phyloP scores from a whole-genome alignment of 2,888 invertebrate genomes.

The Agriopis aurantiaria region DNA sequence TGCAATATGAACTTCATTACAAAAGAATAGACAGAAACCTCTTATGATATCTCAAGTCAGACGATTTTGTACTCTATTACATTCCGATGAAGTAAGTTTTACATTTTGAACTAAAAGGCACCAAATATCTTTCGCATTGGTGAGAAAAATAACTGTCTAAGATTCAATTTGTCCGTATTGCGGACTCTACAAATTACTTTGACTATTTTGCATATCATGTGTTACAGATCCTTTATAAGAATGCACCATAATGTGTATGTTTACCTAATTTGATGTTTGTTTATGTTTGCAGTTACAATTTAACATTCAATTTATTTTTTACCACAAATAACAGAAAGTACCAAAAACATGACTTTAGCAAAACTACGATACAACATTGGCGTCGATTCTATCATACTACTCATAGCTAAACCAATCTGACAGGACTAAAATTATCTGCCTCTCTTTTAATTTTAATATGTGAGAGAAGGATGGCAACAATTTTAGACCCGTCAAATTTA shows the following conservation, averaged over 20 bases:
- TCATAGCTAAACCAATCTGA: no score
- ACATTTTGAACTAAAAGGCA: constrained; percentile 3
- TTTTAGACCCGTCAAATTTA: no score
- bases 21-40: constrained; percentile 17
- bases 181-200: constrained; percentile 54
- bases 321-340: no score
- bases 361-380: no score
- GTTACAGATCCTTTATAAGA: constrained; percentile 29
- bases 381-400: no score
- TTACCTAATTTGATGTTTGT: constrained; percentile 1
- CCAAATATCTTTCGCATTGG: constrained; percentile 21
- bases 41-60: constrained; percentile 10
- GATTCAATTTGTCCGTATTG: constrained; percentile 62
- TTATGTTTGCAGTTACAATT: background rate
- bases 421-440: no score
- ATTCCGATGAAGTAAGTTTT: constrained; percentile 13
- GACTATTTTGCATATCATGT: constrained; percentile 49
- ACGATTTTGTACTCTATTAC: constrained; percentile 28
- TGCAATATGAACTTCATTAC: constrained; percentile 65
- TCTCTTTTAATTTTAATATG: no score
- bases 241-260: constrained; percentile 6
- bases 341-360: no score
- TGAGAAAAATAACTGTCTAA: constrained; percentile 43
- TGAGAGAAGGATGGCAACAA: no score
- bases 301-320: no score